Evolutionary conservation across 2,888 invertebrate genomes (phyloP).

Genomic region (Thumatha senex): DNA sequence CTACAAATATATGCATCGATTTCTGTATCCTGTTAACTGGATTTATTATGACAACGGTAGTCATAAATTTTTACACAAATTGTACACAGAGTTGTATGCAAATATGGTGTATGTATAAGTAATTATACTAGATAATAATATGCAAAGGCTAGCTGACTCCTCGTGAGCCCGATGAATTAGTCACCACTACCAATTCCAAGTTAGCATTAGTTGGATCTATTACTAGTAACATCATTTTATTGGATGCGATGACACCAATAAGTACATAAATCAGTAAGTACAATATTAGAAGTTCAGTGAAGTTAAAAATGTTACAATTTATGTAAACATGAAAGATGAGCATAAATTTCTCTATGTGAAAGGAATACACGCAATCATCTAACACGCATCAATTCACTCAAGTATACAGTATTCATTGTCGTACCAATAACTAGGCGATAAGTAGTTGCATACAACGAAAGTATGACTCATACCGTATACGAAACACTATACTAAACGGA

Average conservation of each 20-base stretch:
- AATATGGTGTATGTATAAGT: neutral
- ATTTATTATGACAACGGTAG: slow-evolving; percentile 47
- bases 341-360: slow-evolving; percentile 1
- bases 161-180: slow-evolving; percentile 60
- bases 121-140: neutral
- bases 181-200: slow-evolving; percentile 53
- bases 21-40: slow-evolving; percentile 37
- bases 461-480: slow-evolving; percentile 67
- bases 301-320: neutral
- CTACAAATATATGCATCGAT: neutral
- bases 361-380: neutral
- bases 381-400: slow-evolving; percentile 36
- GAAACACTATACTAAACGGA: slow-evolving; percentile 28
- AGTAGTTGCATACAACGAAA: slow-evolving; percentile 67
- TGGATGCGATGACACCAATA: too few species aligned
- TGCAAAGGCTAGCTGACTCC: slow-evolving; percentile 53
- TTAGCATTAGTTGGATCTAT: slow-evolving; percentile 43
- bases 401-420: slow-evolving; percentile 40
- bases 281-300: neutral
- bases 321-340: neutral
- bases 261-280: too few species aligned
- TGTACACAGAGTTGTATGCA: slow-evolving; percentile 32
- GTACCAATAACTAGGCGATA: slow-evolving; percentile 50
- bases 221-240: slow-evolving; percentile 21
- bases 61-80: slow-evolving; percentile 50